Conservation (phyloP, 2,113 vertebrate species). For the Hepsetus odoe region DNA sequence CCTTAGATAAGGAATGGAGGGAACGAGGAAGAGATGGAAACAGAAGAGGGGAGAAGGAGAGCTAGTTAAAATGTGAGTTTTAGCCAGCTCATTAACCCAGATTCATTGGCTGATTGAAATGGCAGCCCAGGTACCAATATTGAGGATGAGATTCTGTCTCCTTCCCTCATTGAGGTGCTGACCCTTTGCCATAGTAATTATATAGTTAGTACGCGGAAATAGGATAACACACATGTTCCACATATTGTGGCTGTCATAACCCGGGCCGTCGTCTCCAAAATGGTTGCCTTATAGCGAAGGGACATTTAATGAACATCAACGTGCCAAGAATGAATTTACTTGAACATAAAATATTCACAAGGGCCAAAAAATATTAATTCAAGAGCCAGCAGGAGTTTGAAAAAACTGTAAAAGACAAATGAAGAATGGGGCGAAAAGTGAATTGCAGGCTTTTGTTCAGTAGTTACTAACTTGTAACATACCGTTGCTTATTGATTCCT, state of each 20-base stretch:
- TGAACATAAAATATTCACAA: neutral
- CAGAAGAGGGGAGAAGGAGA: conserved; percentile 28
- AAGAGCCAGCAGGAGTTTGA: neutral
- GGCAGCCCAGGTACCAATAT: conserved; percentile 30
- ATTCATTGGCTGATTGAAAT: conserved; percentile 66
- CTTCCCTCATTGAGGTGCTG: conserved; percentile 48
- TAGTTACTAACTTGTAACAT: too few relatives aligned
- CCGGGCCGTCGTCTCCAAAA: neutral
- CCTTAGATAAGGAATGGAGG: conserved; percentile 44
- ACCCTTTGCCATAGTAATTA: conserved; percentile 58
- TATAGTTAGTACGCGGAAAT: conserved; percentile 19
- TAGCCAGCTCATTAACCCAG: conserved; percentile 61
- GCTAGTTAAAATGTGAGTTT: conserved; percentile 70
- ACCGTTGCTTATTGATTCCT: too few relatives aligned
- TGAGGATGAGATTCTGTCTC: conserved; percentile 60
- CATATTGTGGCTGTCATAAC: neutral
- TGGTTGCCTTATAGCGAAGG: neutral
- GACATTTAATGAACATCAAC: neutral
- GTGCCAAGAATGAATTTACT: too few relatives aligned
- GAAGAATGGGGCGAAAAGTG: too few relatives aligned
- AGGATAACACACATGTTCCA: neutral
- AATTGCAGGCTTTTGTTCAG: too few relatives aligned
- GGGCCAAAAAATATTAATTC: too few relatives aligned
- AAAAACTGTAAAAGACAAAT: neutral
- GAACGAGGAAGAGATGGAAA: conserved; percentile 42